These are phyloP conservation scores for Ciona savignyi DNA, from an alignment of 23 tunicate genomes.

Conservation along the genomic window DNA sequence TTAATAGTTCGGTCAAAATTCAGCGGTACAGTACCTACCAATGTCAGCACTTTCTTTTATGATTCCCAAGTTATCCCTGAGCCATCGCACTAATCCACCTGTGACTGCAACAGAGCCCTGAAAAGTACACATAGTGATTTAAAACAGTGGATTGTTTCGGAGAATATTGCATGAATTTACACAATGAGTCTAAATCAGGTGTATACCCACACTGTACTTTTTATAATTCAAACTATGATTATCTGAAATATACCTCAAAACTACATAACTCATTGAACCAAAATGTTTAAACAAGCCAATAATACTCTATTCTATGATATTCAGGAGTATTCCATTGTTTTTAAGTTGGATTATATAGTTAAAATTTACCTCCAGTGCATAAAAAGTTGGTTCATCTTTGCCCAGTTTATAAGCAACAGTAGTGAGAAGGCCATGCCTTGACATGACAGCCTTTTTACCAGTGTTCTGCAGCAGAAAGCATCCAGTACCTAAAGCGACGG, in stretches of 20 bases:
- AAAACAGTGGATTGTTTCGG: too few species aligned
- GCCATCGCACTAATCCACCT: slow-evolving; percentile 84
- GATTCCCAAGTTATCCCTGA: slow-evolving; percentile 84
- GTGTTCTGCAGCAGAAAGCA: slow-evolving; percentile 94
- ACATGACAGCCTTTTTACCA: slow-evolving; percentile 55
- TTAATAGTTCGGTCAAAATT: neutral
- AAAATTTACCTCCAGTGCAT: slow-evolving; percentile 74
- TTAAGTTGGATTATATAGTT: neutral
- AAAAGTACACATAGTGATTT: neutral
- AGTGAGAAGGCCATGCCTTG: slow-evolving; percentile 79
- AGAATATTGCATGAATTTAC: too few species aligned
- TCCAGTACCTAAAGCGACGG: slow-evolving; percentile 47
- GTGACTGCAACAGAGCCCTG: slow-evolving; percentile 96
- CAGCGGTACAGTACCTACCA: slow-evolving; percentile 15
- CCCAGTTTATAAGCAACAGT: slow-evolving; percentile 94
- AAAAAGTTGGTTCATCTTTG: slow-evolving; percentile 69
- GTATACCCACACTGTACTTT: too few species aligned
- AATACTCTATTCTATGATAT: too few species aligned
- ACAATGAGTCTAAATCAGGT: too few species aligned
- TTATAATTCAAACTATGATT: too few species aligned
- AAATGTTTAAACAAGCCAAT: neutral
- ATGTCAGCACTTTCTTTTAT: slow-evolving; percentile 72
- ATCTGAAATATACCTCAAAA: too few species aligned
- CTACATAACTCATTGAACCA: too few species aligned
- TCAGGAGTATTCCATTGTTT: too few species aligned